phyloP scores from a whole-genome alignment of 2,797 vertebrate genomes.

The Phylloscopus collybita region DNA sequence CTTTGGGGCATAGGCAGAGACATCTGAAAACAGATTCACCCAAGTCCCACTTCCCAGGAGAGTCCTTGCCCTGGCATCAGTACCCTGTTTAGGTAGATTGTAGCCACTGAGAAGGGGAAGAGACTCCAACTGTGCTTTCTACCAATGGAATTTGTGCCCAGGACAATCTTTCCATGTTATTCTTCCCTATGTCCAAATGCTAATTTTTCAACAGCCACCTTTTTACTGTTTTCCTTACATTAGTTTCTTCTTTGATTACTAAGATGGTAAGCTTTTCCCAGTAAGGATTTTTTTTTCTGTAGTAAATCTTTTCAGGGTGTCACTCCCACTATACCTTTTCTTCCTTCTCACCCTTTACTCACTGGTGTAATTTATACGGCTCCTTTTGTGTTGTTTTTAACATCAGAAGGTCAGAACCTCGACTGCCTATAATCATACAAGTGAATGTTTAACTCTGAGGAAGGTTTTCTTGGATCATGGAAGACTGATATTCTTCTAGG shows the following conservation, averaged over 20 bases:
- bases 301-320: not conserved
- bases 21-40: not conserved
- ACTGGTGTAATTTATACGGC: not conserved
- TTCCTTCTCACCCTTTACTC: not conserved
- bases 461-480: not conserved
- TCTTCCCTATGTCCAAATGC: not conserved
- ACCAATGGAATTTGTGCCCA: constrained; percentile 16
- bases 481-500: not conserved
- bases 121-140: constrained; percentile 15
- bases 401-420: not conserved
- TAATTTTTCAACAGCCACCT: constrained; percentile 34
- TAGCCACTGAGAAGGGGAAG: not conserved
- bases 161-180: constrained; percentile 7
- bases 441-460: not conserved
- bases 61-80: not conserved
- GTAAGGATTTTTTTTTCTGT: not conserved
- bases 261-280: not conserved
- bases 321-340: not conserved
- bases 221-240: not conserved
- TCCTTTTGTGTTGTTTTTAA: not conserved
- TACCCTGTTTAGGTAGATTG: not conserved
- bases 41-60: not conserved
- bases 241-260: not conserved
- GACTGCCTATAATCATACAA: not conserved
- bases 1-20: not conserved